Evolutionary conservation across 30 jellyfish, hydroid and myxozoan species (phyloP).

Genomic region (Hydra vulgaris): DNA sequence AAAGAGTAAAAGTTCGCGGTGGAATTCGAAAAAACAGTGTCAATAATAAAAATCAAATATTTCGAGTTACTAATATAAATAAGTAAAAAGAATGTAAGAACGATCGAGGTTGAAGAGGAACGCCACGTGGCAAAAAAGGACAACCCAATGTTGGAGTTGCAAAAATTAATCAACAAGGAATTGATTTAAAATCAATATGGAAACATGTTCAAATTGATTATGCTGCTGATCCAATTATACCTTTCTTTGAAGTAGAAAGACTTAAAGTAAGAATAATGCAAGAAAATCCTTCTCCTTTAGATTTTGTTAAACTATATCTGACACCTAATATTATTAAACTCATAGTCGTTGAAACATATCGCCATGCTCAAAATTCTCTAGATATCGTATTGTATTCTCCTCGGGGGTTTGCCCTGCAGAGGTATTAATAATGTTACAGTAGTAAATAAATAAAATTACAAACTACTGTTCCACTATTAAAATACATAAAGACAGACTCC

Average conservation of each 20-base stretch:
- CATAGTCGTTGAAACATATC: conserved; percentile 10
- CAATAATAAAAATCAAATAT: too few species aligned
- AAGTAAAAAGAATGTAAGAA: too few species aligned
- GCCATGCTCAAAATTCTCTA: conserved; percentile 7
- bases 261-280: neutral
- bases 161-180: neutral
- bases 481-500: too few species aligned
- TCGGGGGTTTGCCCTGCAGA: too few species aligned
- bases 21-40: too few species aligned
- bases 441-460: too few species aligned
- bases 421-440: too few species aligned
- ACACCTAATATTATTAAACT: neutral
- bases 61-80: neutral
- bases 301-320: conserved; percentile 14
- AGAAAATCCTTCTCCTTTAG: conserved; percentile 3
- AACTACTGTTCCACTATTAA: too few species aligned
- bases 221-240: neutral
- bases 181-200: neutral
- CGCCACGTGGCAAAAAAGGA: neutral
- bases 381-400: too few species aligned
- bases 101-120: neutral
- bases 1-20: neutral
- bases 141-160: neutral
- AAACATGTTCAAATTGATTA: neutral
- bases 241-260: neutral